Evolutionary conservation across 92 coral and sea anemone species (phyloP).

Genomic region (Paragorgia papillata): DNA sequence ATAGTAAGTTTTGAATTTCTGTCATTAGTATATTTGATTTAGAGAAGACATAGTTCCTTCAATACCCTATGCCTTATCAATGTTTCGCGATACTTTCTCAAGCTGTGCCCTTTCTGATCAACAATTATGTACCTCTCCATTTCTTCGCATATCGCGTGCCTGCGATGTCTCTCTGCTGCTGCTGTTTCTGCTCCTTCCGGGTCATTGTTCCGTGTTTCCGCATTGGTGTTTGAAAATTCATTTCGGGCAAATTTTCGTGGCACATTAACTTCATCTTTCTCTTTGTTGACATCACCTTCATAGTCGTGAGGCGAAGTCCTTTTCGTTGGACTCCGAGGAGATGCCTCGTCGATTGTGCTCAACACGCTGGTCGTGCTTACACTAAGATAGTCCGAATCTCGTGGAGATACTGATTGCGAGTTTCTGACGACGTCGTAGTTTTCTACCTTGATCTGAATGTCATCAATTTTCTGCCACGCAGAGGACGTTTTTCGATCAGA

Average conservation of each 20-base stretch:
- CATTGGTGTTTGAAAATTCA: not conserved
- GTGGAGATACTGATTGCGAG: not conserved
- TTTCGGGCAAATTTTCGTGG: constrained; percentile 31
- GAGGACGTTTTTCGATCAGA: not conserved
- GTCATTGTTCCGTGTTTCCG: constrained; percentile 1
- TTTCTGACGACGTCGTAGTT: not conserved
- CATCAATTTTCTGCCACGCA: not conserved
- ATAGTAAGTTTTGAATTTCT: too few species aligned
- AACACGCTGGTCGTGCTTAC: constrained; percentile 13
- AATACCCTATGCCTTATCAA: constrained; percentile 66
- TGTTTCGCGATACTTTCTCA: constrained; percentile 70
- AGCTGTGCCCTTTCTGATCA: constrained; percentile 63
- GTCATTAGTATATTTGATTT: constrained; percentile 2
- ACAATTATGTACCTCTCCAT: constrained; percentile 63
- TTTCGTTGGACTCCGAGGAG: constrained; percentile 42
- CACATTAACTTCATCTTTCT: constrained; percentile 9
- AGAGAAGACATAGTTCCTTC: constrained; percentile 68
- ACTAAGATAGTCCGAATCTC: not conserved
- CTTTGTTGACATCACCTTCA: constrained; percentile 16
- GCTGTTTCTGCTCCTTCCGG: constrained; percentile 26
- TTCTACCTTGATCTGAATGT: constrained; percentile 31
- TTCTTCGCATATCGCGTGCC: constrained; percentile 88
- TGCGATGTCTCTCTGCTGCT: constrained; percentile 42
- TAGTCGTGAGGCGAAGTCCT: constrained; percentile 26
- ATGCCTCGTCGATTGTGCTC: constrained; percentile 33